Conservation (phyloP, 1,140 invertebrate genomes). For the Leptopilina boulardi region DNA sequence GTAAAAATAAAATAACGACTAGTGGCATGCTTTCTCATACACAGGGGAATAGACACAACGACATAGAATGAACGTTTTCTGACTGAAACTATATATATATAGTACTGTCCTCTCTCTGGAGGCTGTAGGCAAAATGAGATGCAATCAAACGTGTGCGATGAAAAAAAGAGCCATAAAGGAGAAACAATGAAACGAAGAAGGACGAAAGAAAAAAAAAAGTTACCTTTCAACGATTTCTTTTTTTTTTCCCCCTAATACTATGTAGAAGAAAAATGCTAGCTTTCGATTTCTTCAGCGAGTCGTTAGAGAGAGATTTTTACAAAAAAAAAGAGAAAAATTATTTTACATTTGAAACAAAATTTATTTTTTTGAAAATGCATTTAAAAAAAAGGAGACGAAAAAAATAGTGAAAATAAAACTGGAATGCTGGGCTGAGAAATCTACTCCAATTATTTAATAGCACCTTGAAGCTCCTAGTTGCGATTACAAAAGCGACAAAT, state of each 20-base stretch:
- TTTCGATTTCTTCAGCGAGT: not conserved
- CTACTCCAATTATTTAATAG: slow-evolving; percentile 39
- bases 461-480: slow-evolving; percentile 12
- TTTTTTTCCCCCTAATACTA: not conserved
- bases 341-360: slow-evolving; percentile 54
- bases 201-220: not conserved
- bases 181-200: slow-evolving; percentile 27
- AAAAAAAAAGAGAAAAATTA: not conserved
- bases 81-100: slow-evolving; percentile 10
- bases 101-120: slow-evolving; percentile 52
- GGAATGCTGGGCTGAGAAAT: slow-evolving; percentile 29
- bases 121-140: slow-evolving; percentile 50
- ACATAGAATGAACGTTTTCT: slow-evolving; percentile 38
- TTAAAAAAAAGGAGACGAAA: slow-evolving; percentile 42
- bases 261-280: not conserved
- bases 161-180: slow-evolving; percentile 25
- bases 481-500: slow-evolving; percentile 35
- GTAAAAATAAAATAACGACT: slow-evolving; percentile 8
- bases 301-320: too few relatives aligned
- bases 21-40: not conserved
- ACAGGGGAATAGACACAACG: slow-evolving; percentile 30
- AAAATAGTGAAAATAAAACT: not conserved
- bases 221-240: not conserved
- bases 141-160: slow-evolving; percentile 47
- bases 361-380: slow-evolving; percentile 59